phyloP scores from a whole-genome alignment of 92 coral and sea anemone genomes.

The Muricea muricata region DNA sequence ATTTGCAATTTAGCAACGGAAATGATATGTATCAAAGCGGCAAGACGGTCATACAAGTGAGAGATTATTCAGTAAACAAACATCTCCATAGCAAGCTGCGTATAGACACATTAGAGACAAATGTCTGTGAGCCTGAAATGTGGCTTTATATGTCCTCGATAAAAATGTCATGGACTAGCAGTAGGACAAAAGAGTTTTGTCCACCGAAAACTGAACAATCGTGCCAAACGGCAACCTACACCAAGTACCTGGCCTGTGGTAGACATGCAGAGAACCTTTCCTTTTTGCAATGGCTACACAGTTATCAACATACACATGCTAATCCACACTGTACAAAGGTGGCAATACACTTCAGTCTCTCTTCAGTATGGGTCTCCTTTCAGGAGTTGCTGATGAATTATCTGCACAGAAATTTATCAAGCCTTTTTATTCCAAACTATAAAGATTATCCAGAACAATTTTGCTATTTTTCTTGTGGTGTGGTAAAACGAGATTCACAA shows the following conservation, averaged over 20 bases:
- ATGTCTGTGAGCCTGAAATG: slow-evolving; percentile 22
- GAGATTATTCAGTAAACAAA: slow-evolving; percentile 16
- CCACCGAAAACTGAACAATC: background rate
- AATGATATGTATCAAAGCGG: slow-evolving; percentile 57
- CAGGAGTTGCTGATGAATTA: background rate
- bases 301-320: background rate
- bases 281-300: background rate
- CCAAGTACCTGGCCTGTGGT: background rate
- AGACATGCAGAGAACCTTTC: background rate
- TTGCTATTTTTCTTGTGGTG: background rate
- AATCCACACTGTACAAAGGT: background rate
- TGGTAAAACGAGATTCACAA: background rate
- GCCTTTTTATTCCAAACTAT: background rate
- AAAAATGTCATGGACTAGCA: slow-evolving; percentile 3
- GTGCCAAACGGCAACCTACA: no score
- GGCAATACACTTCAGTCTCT: background rate
- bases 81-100: slow-evolving; percentile 1
- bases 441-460: background rate
- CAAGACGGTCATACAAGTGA: slow-evolving; percentile 37
- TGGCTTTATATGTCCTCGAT: slow-evolving; percentile 11
- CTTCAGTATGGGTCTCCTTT: background rate
- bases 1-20: slow-evolving; percentile 58
- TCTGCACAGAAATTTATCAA: background rate
- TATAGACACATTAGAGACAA: background rate
- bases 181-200: background rate